A percentile compares a stretch with the other conserved stretches of the same genome.
These are phyloP conservation scores for Cylas formicarius DNA, from an alignment of 1,140 invertebrate genomes.

Conservation along the genomic window DNA sequence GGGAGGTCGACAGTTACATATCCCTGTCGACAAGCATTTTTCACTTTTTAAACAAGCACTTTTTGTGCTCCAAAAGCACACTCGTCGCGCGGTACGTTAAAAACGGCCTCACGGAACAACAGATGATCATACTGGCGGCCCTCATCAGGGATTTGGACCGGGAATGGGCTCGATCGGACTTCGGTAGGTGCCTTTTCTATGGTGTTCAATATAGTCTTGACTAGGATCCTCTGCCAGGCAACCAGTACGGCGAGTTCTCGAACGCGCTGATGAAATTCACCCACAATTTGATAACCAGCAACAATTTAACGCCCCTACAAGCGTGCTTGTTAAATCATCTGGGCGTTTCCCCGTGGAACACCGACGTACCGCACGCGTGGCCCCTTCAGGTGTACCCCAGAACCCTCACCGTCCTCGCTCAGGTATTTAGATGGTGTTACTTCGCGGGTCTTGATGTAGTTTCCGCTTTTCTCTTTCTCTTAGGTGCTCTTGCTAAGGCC, in stretches of 20 bases:
- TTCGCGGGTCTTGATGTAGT: not conserved
- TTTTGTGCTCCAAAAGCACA: constrained; percentile 55
- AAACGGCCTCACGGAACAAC: constrained; percentile 60
- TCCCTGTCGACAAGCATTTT: constrained; percentile 73
- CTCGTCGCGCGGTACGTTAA: constrained; percentile 52
- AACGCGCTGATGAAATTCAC: constrained; percentile 71
- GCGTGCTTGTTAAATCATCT: constrained; percentile 67
- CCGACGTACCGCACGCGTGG: constrained; percentile 58
- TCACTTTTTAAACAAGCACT: constrained; percentile 51
- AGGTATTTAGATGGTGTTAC: constrained; percentile 33
- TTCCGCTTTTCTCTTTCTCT: constrained; percentile 27
- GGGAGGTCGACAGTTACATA: constrained; percentile 77
- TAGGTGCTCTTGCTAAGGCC: constrained; percentile 71
- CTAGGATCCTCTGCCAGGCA: constrained; percentile 47
- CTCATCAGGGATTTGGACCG: constrained; percentile 80
- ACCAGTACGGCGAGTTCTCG: constrained; percentile 72
- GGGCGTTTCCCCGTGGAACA: constrained; percentile 65
- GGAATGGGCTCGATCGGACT: constrained; percentile 73
- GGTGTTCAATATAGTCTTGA: constrained; percentile 5
- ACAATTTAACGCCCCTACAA: constrained; percentile 61
- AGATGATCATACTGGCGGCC: constrained; percentile 73
- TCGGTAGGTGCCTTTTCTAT: constrained; percentile 46
- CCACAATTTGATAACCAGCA: constrained; percentile 74
- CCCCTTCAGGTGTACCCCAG: constrained; percentile 76
- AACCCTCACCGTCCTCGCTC: constrained; percentile 66